A percentile compares a stretch with the other conserved stretches of the same genome.
phyloP scores from a whole-genome alignment of 1,140 invertebrate species.

The Heliconius hewitsoni region DNA sequence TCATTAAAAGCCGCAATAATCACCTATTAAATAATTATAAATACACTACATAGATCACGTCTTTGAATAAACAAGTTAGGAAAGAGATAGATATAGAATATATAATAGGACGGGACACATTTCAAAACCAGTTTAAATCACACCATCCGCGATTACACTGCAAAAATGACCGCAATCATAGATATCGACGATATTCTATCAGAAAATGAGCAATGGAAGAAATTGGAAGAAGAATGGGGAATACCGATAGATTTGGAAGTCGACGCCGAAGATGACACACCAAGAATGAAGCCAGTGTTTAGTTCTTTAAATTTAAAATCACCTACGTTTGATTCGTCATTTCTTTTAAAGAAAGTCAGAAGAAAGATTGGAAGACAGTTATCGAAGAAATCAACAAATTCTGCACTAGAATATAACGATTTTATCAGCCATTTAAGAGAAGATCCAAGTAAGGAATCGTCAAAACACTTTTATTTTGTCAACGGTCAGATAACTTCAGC shows the following conservation, averaged over 20 bases:
- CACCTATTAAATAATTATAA: neutral
- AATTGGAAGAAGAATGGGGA: constrained; percentile 64
- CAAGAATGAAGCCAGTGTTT: constrained; percentile 49
- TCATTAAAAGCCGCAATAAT: neutral
- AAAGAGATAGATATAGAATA: constrained; percentile 8
- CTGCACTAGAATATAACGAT: constrained; percentile 54
- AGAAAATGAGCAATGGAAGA: constrained; percentile 64
- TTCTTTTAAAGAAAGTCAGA: constrained; percentile 58
- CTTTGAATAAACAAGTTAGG: neutral
- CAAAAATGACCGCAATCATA: constrained; percentile 52
- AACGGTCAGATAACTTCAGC: constrained; percentile 65
- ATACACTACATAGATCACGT: neutral
- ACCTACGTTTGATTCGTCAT: constrained; percentile 65
- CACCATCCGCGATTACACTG: neutral
- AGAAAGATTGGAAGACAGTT: constrained; percentile 54
- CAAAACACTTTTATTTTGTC: constrained; percentile 54
- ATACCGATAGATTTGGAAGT: constrained; percentile 61
- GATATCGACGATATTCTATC: constrained; percentile 63
- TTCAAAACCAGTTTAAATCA: constrained; percentile 18
- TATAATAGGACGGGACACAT: constrained; percentile 10
- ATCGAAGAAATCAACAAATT: constrained; percentile 51
- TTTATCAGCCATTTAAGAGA: constrained; percentile 56
- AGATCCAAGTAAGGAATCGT: constrained; percentile 42
- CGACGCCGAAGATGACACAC: constrained; percentile 59
- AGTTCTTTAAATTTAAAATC: constrained; percentile 58